Evolutionary conservation across 2,797 vertebrate genomes (phyloP).

Genomic region (Ptychobarbus kaznakovi): DNA sequence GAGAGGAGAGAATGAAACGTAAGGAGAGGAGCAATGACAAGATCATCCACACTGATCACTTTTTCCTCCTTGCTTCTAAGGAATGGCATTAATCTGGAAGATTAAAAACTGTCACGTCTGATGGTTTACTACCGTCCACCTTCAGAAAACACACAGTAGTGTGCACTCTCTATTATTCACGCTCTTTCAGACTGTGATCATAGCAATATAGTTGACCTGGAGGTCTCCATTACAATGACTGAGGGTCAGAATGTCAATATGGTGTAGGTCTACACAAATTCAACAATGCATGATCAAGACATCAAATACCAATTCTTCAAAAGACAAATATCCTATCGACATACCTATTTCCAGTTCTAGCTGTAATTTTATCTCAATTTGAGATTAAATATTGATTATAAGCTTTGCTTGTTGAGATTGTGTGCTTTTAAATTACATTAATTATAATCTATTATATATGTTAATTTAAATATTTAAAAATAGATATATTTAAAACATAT

Average conservation of each 20-base stretch:
- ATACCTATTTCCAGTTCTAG: too few relatives aligned
- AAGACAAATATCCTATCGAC: neutral
- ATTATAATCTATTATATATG: neutral
- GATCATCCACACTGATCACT: constrained; percentile 73
- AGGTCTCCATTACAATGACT: constrained; percentile 34
- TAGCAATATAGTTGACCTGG: constrained; percentile 16
- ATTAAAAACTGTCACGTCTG: constrained; percentile 80
- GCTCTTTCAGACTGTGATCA: constrained; percentile 12
- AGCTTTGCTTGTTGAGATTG: neutral
- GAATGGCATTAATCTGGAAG: constrained; percentile 80
- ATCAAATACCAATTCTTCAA: neutral
- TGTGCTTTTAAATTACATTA: neutral
- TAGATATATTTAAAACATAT: neutral
- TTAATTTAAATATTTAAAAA: neutral
- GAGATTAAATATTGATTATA: neutral
- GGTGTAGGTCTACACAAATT: neutral
- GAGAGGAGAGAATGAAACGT: neutral
- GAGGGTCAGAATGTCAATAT: constrained; percentile 8
- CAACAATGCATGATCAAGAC: constrained; percentile 13
- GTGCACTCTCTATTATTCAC: constrained; percentile 24
- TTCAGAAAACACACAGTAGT: constrained; percentile 75
- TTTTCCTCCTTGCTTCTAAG: constrained; percentile 68
- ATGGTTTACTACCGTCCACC: constrained; percentile 76
- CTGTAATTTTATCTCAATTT: neutral
- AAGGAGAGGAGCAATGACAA: constrained; percentile 63